Conservation (phyloP, 2,888 invertebrate species). For the Standfussiana lucernea region DNA sequence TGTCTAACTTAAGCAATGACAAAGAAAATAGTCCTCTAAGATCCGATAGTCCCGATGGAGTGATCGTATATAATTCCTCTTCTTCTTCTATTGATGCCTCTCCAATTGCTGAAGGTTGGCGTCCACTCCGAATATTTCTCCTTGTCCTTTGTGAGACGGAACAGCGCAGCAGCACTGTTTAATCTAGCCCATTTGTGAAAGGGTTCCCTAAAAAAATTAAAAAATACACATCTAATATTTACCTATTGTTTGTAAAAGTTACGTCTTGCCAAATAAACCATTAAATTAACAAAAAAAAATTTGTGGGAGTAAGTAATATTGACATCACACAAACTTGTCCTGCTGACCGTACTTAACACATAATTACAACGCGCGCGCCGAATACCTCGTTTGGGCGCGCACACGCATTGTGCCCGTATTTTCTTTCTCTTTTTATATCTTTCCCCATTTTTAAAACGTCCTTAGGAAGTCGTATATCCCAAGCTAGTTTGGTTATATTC, state of each 20-base stretch:
- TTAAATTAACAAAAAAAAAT: neutral
- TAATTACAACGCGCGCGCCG: conserved; percentile 82
- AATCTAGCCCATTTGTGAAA: neutral
- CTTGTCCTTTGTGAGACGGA: neutral
- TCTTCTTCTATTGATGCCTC: neutral
- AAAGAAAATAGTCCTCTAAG: neutral
- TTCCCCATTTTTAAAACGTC: conserved; percentile 83
- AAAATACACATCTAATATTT: neutral
- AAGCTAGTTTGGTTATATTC: conserved; percentile 76
- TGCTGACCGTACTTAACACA: conserved; percentile 79
- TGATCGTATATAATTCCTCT: neutral
- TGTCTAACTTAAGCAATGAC: neutral
- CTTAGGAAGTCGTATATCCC: conserved; percentile 85
- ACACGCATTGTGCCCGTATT: conserved; percentile 83
- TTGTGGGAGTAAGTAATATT: conserved; percentile 18
- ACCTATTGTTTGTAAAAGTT: neutral
- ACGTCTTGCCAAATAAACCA: neutral
- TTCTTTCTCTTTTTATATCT: conserved; percentile 80
- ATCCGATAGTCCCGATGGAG: neutral
- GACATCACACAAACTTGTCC: conserved; percentile 50
- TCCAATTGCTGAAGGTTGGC: neutral
- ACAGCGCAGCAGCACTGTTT: neutral
- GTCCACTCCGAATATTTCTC: neutral
- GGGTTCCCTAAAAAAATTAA: neutral
- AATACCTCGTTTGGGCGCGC: conserved; percentile 83